Base-by-base conservation (phyloP, 1,140 invertebrate species). In the Drosophila nasuta region DNA sequence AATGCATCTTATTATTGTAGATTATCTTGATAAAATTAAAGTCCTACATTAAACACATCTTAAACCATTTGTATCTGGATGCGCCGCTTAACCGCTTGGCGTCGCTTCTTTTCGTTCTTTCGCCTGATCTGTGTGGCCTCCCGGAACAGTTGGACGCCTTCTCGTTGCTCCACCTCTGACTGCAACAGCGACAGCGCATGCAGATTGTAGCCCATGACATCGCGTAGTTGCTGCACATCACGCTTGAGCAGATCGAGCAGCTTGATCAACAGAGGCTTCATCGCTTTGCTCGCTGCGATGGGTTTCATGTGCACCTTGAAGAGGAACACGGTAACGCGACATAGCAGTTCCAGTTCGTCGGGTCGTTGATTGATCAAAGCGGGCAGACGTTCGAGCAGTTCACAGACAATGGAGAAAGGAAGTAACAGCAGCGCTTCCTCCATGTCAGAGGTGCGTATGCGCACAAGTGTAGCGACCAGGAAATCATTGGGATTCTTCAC, bases 401-500 rank as follows among this genome's bases (percentile, higher is more conserved):
- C 95, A 79, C 95, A 95, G 0, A 98, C 96, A 59, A 95, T 94
- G 25, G 95, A 94, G 87, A 98, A 98, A 15, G 98, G 97, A 25
- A 99, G 93, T 6, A 98, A 93, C 0, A 99, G 89, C 2, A 99
- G 93, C 0, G 97, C 95, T 93, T 98, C 97, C 93, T 99, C 97
- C 46, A 99, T 93, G 91, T 99, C 97, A 92, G 97, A 96, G 2
- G 95, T 93, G 65, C 96, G 95, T 79, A 98, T 96, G 81, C 95
- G 95, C 85, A 94, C 95, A 5, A 99, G 81, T 5, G 96, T 96
- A 92, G 96, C 96, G 13, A 98, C 86, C 15, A 99, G 93, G 93
- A 97, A 99, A 83, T 98, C 96, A 51, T 96, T 94, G 0, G 95
- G 94, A 52, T 94, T 96, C 58, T 93, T 93, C 7, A 95, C 96